Base-by-base conservation (phyloP, 2,797 vertebrate genomes). In the Oreonectes daqikongensis region DNA sequence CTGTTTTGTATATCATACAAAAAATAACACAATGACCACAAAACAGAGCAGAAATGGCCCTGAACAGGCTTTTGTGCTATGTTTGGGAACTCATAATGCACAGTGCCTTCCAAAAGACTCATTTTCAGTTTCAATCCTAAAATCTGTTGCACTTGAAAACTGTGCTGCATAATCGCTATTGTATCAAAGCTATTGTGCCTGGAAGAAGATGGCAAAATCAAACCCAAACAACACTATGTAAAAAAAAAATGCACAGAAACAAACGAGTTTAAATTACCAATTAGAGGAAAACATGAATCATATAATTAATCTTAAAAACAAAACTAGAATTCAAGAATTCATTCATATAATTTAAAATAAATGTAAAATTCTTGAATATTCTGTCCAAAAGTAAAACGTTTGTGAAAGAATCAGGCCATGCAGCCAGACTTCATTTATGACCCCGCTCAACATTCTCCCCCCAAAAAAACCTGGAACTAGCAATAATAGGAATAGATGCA, bases 331-430 rank as follows among this genome's bases (percentile, higher is more conserved):
- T n/a, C 48, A n/a, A 10, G 48, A 20, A 50, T n/a, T 50, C 0
- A 17, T n/a, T 15, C 32, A 32, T 6, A 32, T 3, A 32, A 32
- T 32, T 32, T 32, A 3, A 3, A 3, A 32, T 3, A 6, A 42
- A 42, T 42, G 2, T 12, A 42, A 55, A 30, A 63, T 52, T 30
- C 20, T 50, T 73, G 12, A 24, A 15, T 17, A 57, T 28, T 66
- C 20, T 53, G 50, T 66, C 60, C 18, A 44, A 38, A 40, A 55
- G 61, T 22, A 66, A 75, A 55, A 57, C 46, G 18, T 57, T 55
- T 55, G 57, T 57, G 22, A 57, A 30, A 24, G 1, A 75, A 53
- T 66, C 12, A 30, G 14, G 14, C 12, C 26, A 12, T 20, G 12
- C 52, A 28, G 5, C 1, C 26, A 35, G 35, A 10, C 2, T 35